These are phyloP conservation scores for Pavo muticus DNA, from an alignment of 2,113 vertebrate species.

Conservation along the genomic window DNA sequence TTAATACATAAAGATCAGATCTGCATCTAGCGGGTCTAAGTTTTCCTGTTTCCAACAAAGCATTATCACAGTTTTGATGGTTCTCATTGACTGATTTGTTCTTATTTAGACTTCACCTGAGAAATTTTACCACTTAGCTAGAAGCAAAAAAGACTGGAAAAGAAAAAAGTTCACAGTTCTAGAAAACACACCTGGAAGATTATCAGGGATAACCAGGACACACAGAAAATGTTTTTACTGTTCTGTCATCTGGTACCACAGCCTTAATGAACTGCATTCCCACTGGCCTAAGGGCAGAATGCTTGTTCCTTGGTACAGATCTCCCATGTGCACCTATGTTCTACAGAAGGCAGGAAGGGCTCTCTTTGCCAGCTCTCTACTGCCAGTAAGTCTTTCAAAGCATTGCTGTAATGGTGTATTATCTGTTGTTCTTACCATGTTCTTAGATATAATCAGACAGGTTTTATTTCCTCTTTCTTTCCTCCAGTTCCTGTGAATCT, in stretches of 20 bases:
- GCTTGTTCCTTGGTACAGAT: not conserved
- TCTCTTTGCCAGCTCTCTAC: not conserved
- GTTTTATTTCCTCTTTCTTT: not conserved
- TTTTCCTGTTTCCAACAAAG: not conserved
- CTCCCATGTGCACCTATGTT: not conserved
- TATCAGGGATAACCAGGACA: not conserved
- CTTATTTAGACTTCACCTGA: not conserved
- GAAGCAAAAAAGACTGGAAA: rapidly evolving
- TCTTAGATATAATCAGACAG: not conserved
- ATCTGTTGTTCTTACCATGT: constrained; percentile 2
- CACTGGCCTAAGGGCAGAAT: not conserved
- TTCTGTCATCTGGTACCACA: constrained; percentile 4
- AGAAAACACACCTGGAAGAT: not conserved
- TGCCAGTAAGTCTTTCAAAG: not conserved
- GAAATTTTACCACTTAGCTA: not conserved
- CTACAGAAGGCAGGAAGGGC: not conserved
- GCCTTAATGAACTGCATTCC: not conserved
- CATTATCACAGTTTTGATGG: not conserved
- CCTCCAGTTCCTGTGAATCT: rapidly evolving
- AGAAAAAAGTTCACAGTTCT: not conserved
- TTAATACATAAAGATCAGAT: not conserved
- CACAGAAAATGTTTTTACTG: not conserved
- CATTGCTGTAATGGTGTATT: not conserved
- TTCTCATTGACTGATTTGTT: not conserved
- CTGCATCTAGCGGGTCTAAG: not conserved